Evolutionary conservation across 2,113 vertebrate genomes (phyloP).

Genomic region (Cyanoliseus patagonus): DNA sequence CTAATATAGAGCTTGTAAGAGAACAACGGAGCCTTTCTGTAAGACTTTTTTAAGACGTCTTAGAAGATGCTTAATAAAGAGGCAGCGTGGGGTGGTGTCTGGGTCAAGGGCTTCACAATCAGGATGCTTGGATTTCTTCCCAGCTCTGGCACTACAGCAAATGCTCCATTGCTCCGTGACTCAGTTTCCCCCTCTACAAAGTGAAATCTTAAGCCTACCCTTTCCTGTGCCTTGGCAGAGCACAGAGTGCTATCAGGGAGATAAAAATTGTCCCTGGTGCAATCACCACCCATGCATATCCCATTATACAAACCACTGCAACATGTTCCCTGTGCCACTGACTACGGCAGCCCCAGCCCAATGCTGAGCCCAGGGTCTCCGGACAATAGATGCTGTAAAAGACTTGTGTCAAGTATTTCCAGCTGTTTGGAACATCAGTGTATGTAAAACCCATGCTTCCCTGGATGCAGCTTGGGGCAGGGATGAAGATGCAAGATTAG

Average conservation of each 20-base stretch:
- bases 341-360: background rate
- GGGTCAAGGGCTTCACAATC: background rate
- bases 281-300: background rate
- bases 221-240: background rate
- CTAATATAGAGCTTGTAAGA: slow-evolving; percentile 37
- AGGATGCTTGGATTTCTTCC: slow-evolving; percentile 34
- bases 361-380: background rate
- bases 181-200: slow-evolving; percentile 25
- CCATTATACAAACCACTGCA: background rate
- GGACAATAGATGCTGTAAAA: background rate
- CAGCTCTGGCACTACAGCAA: background rate
- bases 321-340: accelerated
- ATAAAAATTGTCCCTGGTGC: background rate
- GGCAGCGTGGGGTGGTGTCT: slow-evolving; percentile 43
- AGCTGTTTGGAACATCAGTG: accelerated
- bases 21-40: slow-evolving; percentile 60
- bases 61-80: slow-evolving; percentile 64
- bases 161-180: background rate
- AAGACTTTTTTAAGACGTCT: slow-evolving; percentile 32
- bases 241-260: background rate
- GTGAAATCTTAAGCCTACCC: background rate
- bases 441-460: background rate
- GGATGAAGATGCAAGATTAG: background rate
- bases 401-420: background rate
- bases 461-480: background rate